Evolutionary conservation across 2,113 vertebrate genomes (phyloP), one percentile per base, ranked within the genome.

Genomic region (Varanus komodoensis): DNA sequence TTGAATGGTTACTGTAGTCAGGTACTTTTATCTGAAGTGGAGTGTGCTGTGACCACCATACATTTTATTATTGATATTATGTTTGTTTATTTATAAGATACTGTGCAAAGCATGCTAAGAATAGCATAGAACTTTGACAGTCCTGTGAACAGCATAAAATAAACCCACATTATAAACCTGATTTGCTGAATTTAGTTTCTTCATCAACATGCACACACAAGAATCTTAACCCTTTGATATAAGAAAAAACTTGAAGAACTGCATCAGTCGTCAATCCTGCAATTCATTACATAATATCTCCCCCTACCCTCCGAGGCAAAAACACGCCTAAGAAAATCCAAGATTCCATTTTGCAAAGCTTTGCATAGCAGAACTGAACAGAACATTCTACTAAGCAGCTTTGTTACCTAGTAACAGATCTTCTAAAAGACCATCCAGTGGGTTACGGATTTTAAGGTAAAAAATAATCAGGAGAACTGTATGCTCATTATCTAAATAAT

Each of bases 361-460:
- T 71, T 86, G 48, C 86, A 86, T 57, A 90, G 75, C 80, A 80
- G 44, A 52, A 86, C 64, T n/a, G 67, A 80, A 52, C 48, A 80
- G 67, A 86, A 80, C 48, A 69, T 85, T 80, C 48, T 23, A 44
- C 64, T 44, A 79, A 85, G 75, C 74, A 86, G 75, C 48, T 85
- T 69, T 80, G 61, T 80, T 90, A 80, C 69, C 75, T 86, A 90
- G 75, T 90, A 90, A 86, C 83, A 71, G 71, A 77, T 29, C 50
- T 69, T 69, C 74, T 23, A 61, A 57, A 78, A 86, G 29, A 57
- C 61, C 12, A 75, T 86, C 61, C 48, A 68, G 11, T 32, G 81
- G 27, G 50, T 64, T 75, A 84, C 19, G 34, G 38, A 89, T 83
- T 89, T 61, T 75, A 89, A 75, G 52, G 71, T 64, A 74, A 64